Conservation (phyloP, 2,888 invertebrate species). For the Xestobium rufovillosum region DNA sequence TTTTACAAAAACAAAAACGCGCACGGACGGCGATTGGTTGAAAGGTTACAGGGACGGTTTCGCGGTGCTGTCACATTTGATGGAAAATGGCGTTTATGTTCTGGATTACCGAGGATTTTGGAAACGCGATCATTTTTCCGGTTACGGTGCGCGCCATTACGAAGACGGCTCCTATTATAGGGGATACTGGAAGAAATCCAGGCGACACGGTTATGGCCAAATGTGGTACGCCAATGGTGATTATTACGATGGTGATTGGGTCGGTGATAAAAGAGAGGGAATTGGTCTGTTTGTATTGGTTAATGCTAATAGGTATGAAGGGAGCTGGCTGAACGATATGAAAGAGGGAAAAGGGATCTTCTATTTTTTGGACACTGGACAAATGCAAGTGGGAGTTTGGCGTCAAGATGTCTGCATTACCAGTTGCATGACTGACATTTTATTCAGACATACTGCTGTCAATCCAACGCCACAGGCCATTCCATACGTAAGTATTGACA, state of each 20-base stretch:
- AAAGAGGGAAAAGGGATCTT: conserved; percentile 58
- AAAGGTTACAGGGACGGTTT: conserved; percentile 52
- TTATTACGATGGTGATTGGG: conserved; percentile 53
- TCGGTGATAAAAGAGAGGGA: conserved; percentile 29
- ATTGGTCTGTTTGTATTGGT: conserved; percentile 37
- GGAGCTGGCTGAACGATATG: conserved; percentile 49
- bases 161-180: conserved; percentile 53
- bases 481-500: conserved; percentile 41
- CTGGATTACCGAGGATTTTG: conserved; percentile 54
- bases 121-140: conserved; percentile 51
- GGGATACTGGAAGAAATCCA: conserved; percentile 48
- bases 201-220: conserved; percentile 52
- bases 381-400: conserved; percentile 62
- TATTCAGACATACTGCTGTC: conserved; percentile 50
- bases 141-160: conserved; percentile 51
- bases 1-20: conserved; percentile 43
- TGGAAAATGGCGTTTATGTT: conserved; percentile 41
- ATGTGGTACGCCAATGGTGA: conserved; percentile 54
- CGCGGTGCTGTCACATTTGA: conserved; percentile 46
- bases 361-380: conserved; percentile 57
- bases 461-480: conserved; percentile 51
- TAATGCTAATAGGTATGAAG: conserved; percentile 59
- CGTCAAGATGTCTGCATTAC: conserved; percentile 46
- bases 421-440: conserved; percentile 52
- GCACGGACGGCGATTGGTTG: conserved; percentile 59